phyloP scores from a whole-genome alignment of 2,113 vertebrate species.

The Octodon degus region DNA sequence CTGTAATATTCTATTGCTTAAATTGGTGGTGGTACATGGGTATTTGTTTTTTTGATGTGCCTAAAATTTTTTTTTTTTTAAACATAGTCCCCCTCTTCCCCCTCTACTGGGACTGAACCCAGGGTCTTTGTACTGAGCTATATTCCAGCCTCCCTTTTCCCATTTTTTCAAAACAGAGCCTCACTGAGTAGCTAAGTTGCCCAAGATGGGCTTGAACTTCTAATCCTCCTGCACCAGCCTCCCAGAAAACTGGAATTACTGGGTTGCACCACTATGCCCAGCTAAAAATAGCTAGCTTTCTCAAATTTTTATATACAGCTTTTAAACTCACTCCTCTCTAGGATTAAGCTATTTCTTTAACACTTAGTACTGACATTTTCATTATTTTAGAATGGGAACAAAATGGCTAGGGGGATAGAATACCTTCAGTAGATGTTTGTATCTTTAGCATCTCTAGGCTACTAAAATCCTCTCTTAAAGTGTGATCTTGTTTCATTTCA shows the following conservation, averaged over 20 bases:
- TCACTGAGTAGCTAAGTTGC: background rate
- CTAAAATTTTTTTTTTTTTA: background rate
- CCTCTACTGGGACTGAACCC: background rate
- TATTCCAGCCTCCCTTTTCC: background rate
- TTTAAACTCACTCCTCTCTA: background rate
- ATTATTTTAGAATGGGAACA: slow-evolving; percentile 49
- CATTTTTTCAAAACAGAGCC: background rate
- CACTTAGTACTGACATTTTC: slow-evolving; percentile 25
- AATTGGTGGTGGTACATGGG: background rate
- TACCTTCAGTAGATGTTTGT: slow-evolving; percentile 17
- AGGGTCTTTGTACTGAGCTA: background rate
- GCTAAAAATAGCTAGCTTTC: slow-evolving; percentile 9
- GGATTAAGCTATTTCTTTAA: slow-evolving; percentile 40
- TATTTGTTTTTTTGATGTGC: slow-evolving; percentile 24
- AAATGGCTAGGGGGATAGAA: slow-evolving; percentile 33
- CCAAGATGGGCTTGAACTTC: background rate
- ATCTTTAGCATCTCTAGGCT: slow-evolving; percentile 14
- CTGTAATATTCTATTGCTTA: background rate
- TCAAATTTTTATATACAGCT: slow-evolving; percentile 3
- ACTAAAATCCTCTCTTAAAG: slow-evolving; percentile 46
- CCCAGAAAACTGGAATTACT: background rate
- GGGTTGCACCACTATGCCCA: background rate
- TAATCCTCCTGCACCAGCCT: background rate
- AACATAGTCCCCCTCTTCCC: background rate
- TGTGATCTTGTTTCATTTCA: slow-evolving; percentile 48